phyloP scores from a whole-genome alignment of 1,140 invertebrate genomes.

The Rhagoletis pomonella region DNA sequence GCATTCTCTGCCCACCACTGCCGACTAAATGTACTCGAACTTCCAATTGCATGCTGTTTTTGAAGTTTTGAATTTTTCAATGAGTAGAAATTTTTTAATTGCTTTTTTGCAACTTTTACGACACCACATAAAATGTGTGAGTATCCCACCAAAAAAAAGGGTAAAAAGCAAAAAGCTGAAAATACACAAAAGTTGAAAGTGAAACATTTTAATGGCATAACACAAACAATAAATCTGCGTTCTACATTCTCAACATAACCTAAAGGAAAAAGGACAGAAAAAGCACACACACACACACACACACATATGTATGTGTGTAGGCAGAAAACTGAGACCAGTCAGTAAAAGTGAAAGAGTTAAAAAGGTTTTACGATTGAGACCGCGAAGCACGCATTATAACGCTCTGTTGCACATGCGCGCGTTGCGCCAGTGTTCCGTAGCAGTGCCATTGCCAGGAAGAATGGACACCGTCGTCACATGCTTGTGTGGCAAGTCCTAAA shows the following conservation, averaged over 20 bases:
- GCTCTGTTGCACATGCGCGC: not conserved
- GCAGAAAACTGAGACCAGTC: not conserved
- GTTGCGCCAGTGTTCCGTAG: no score
- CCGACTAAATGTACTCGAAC: not conserved
- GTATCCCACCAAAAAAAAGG: no score
- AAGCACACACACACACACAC: no score
- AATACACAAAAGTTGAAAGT: constrained; percentile 46
- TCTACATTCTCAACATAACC: not conserved
- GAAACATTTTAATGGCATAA: constrained; percentile 46
- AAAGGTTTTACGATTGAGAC: not conserved
- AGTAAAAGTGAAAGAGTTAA: not conserved
- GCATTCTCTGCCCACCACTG: not conserved
- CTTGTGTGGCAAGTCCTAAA: not conserved
- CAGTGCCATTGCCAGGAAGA: no score
- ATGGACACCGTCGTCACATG: no score
- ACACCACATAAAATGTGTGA: constrained; percentile 33
- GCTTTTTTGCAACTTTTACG: constrained; percentile 22
- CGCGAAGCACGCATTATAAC: not conserved
- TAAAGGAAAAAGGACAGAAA: not conserved
- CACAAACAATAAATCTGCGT: constrained; percentile 38
- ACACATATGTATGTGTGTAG: no score
- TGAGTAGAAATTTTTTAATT: constrained; percentile 42
- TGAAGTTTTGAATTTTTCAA: not conserved
- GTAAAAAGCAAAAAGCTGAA: not conserved
- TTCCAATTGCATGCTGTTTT: constrained; percentile 1